These are phyloP conservation scores for Sinhomidia bicolor DNA, from an alignment of 2,888 invertebrate species.

Conservation along the genomic window DNA sequence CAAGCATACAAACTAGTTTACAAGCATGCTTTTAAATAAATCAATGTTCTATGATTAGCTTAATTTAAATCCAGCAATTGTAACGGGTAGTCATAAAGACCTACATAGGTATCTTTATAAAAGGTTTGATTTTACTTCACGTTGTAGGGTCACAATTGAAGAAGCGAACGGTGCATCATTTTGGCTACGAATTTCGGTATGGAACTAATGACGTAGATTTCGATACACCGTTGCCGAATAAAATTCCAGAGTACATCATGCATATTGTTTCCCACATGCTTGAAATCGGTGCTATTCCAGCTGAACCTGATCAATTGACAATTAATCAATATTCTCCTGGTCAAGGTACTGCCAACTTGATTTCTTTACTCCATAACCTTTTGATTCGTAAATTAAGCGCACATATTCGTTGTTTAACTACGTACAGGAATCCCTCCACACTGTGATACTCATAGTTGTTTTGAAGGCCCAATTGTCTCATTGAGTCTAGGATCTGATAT, in stretches of 20 bases:
- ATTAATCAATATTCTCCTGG: slow-evolving; percentile 92
- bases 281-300: slow-evolving; percentile 82
- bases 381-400: no score
- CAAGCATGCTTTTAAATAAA: no score
- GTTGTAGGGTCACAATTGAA: slow-evolving; percentile 84
- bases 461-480: slow-evolving; percentile 91
- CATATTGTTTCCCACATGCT: slow-evolving; percentile 86
- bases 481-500: slow-evolving; percentile 91
- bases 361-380: no score
- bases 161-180: slow-evolving; percentile 93
- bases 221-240: slow-evolving; percentile 85
- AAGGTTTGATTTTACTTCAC: slow-evolving; percentile 19
- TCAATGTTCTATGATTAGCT: no score
- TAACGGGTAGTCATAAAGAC: no score
- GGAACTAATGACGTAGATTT: slow-evolving; percentile 92
- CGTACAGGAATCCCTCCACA: slow-evolving; percentile 94
- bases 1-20: no score
- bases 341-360: slow-evolving; percentile 87
- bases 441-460: slow-evolving; percentile 97
- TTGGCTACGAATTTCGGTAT: slow-evolving; percentile 95
- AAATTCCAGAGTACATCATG: slow-evolving; percentile 88
- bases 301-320: slow-evolving; percentile 90
- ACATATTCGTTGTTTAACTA: not conserved
- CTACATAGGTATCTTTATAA: not conserved
- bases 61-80: no score